Percentiles rank a stretch among this genome's conserved stretches.
Conservation (phyloP, 2,113 vertebrate species). For the Thermophis baileyi region DNA sequence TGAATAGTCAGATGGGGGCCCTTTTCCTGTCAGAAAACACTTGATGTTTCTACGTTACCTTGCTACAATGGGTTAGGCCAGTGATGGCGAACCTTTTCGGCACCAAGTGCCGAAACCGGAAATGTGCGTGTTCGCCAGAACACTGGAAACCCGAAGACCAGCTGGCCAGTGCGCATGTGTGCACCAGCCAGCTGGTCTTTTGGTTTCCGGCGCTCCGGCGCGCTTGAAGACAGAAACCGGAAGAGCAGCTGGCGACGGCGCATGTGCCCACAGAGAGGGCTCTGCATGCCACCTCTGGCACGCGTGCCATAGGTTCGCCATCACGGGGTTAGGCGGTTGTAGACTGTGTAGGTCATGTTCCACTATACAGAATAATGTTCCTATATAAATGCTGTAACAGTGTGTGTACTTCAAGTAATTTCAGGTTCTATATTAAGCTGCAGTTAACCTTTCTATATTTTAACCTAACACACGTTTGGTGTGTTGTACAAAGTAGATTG, state of each 20-base stretch:
- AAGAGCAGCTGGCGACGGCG: no score
- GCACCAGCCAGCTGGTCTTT: no score
- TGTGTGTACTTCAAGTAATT: background rate
- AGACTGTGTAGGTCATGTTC: background rate
- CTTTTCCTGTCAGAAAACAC: background rate
- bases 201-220: no score
- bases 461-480: background rate
- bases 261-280: no score
- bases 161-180: no score
- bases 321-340: background rate
- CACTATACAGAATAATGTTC: background rate
- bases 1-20: accelerated
- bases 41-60: background rate
- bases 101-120: no score
- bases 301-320: no score
- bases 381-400: background rate
- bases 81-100: no score
- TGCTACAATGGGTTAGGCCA: background rate
- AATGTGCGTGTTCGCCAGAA: no score
- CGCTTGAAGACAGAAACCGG: no score
- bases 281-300: no score
- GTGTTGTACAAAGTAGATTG: background rate
- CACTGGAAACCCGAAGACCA: no score
- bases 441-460: background rate
- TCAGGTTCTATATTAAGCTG: background rate